Base-by-base conservation (phyloP, 2,888 invertebrate genomes). In the Xylophagus ater region DNA sequence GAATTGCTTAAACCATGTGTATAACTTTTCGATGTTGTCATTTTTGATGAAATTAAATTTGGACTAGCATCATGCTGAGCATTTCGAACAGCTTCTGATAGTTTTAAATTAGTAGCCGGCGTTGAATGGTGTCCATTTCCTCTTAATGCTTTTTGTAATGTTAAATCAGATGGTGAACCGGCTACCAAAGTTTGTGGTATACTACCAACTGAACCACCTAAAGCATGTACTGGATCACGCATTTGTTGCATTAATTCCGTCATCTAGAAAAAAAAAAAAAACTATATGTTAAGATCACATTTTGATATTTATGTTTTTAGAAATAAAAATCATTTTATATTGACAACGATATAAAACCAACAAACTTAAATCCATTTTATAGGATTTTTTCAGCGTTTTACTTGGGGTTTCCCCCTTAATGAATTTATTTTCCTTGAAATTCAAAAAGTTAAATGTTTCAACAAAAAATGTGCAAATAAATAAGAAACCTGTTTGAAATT, bases 171-270 rank as follows among this genome's bases (percentile, higher is more conserved):
- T 32, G 12, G 44, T 41, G 17, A 43, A 14, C 39, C 47, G 8
- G 47, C 39, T 25, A 60, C 60, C 43, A 63, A 47, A 3, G 60
- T 61, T 46, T 65, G 62, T 10, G 65, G 65, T 45, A 65, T 65
- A 48, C 57, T 61, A 40, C 65, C 65, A 41, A 65, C 62, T 3
- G 64, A 64, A 37, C 65, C 64, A 39, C 64, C 65, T 12, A 63
- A 53, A 37, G 62, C 61, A 38, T 65, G 64, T 14, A 58, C 60
- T 18, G 64, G 64, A 51, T 65, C 65, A 4, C 65, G 60, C 62
- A 64, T 64, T 52, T 65, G 66, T 51, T 64, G 64, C 63, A 64
- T 64, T 39, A 64, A 50, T 53, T 64, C 62, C 39, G 64, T 62
- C 62, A 65, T 64, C 65, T 65, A 37, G 1, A 53, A 54, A 15